Evolutionary conservation across 2,888 invertebrate species (phyloP).

Genomic region (Drosophila histrio): DNA sequence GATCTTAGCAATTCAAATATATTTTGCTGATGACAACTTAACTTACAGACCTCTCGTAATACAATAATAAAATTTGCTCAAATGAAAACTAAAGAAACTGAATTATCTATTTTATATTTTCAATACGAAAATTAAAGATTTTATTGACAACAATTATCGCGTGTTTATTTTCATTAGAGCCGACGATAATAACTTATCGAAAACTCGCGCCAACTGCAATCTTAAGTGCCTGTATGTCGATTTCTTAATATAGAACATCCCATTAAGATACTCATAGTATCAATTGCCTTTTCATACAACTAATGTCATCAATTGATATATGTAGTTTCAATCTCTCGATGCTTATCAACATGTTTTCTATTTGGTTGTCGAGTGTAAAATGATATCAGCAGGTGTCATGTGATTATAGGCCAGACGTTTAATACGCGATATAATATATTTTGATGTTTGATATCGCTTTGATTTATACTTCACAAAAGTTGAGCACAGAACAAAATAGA

Average conservation of each 20-base stretch:
- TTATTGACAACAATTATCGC: neutral
- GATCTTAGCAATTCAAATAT: no score
- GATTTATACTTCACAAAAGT: slow-evolving; percentile 53
- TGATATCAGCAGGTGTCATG: slow-evolving; percentile 1
- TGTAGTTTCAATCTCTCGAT: slow-evolving; percentile 3
- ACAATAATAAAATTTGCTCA: no score
- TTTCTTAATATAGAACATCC: neutral
- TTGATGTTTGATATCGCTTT: slow-evolving; percentile 21
- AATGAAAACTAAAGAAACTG: no score
- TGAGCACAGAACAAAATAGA: slow-evolving; percentile 16
- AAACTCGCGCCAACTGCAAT: neutral
- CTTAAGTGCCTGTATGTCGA: neutral
- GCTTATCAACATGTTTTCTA: slow-evolving; percentile 6
- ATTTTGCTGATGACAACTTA: no score
- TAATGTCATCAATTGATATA: slow-evolving; percentile 19
- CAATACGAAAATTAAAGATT: no score
- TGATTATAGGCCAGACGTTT: neutral
- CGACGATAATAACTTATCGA: neutral
- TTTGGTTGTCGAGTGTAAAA: neutral
- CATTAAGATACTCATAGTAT: slow-evolving; percentile 5
- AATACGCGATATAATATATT: slow-evolving; percentile 24
- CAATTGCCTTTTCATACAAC: slow-evolving; percentile 2
- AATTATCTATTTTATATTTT: no score
- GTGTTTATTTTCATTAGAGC: neutral
- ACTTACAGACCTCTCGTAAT: no score